A percentile compares a stretch with the other conserved stretches of the same genome.
Conservation (phyloP, 2,113 vertebrate species). For the Dinomys branickii region DNA sequence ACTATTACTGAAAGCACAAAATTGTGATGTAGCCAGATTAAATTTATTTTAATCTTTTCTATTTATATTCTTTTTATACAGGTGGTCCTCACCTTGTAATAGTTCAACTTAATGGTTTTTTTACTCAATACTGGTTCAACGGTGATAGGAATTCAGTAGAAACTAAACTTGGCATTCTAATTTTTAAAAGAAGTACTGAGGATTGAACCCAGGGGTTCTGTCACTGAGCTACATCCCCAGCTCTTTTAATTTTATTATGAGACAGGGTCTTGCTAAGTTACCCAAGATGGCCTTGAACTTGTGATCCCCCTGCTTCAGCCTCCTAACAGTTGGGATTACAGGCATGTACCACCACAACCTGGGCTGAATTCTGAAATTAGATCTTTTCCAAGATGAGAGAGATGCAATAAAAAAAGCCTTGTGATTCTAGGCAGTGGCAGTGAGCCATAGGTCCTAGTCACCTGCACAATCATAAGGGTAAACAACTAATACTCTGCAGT, state of each 20-base stretch:
- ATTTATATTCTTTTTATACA: neutral
- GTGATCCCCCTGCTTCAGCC: neutral
- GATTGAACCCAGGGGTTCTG: neutral
- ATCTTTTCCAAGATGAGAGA: neutral
- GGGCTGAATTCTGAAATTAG: neutral
- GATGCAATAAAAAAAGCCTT: too few relatives aligned
- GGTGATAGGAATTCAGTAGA: neutral
- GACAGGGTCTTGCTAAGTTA: neutral
- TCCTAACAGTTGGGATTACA: neutral
- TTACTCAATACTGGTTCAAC: neutral
- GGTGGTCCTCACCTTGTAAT: neutral
- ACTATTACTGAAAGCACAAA: neutral
- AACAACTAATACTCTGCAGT: neutral
- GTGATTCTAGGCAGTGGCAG: neutral
- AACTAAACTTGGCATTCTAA: neutral
- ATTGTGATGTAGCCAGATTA: neutral
- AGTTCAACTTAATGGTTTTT: neutral
- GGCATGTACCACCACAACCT: neutral
- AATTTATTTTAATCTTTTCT: neutral
- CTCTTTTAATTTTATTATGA: neutral
- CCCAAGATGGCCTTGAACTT: neutral
- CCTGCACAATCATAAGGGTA: neutral
- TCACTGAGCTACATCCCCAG: neutral
- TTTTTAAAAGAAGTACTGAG: neutral
- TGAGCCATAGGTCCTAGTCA: neutral